Conservation (phyloP, 2,113 vertebrate genomes). For the Neofelis nebulosa region DNA sequence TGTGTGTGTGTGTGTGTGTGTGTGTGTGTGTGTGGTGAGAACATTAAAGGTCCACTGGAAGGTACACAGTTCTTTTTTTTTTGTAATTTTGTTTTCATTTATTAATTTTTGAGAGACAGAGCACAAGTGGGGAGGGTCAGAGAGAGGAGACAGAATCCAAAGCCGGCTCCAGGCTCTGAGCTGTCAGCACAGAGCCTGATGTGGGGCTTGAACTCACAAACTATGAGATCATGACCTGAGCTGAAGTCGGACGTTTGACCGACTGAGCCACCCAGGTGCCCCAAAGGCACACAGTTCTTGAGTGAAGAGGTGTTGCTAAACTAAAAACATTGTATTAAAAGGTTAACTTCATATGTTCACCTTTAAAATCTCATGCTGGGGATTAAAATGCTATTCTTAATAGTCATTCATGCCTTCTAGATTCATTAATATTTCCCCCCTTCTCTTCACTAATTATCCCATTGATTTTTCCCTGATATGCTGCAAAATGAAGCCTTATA, state of each 20-base stretch:
- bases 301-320: slow-evolving; percentile 13
- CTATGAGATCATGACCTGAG: too few species aligned
- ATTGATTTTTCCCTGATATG: neutral
- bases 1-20: too few species aligned
- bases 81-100: too few species aligned
- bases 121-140: too few species aligned
- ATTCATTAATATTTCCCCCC: neutral
- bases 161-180: too few species aligned
- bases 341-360: neutral
- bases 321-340: neutral
- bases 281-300: neutral
- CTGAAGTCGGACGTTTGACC: too few species aligned
- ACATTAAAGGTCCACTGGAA: slow-evolving; percentile 18
- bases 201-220: too few species aligned
- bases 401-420: neutral
- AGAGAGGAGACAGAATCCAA: too few species aligned
- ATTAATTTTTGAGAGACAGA: too few species aligned
- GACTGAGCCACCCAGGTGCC: too few species aligned
- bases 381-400: slow-evolving; percentile 2
- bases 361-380: slow-evolving; percentile 9
- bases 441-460: slow-evolving; percentile 19
- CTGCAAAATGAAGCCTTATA: slow-evolving; percentile 11
- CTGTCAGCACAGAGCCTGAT: too few species aligned
- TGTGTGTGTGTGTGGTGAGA: neutral
- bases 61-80: neutral